A percentile compares a stretch with the other conserved stretches of the same genome.
phyloP scores from a whole-genome alignment of 2,113 vertebrate species.

The Nematolebias whitei region DNA sequence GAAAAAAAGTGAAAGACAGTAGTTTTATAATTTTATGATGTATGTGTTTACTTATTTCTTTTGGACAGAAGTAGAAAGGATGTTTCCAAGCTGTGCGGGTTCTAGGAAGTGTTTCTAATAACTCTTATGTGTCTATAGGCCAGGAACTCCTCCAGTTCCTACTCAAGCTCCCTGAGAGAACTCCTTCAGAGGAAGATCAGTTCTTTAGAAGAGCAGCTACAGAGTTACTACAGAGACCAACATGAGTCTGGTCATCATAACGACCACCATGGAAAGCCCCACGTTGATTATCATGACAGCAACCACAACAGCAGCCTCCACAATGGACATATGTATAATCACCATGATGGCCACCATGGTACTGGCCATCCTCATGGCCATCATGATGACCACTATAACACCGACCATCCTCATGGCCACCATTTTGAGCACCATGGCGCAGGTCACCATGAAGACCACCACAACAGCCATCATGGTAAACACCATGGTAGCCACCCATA shows the following conservation, averaged over 20 bases:
- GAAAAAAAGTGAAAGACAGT: too few species aligned
- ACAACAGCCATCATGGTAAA: not conserved
- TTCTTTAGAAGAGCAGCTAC: slow-evolving; percentile 83
- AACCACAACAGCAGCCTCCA: slow-evolving; percentile 9
- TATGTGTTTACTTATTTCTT: too few species aligned
- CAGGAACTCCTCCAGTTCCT: slow-evolving; percentile 82
- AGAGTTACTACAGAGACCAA: slow-evolving; percentile 67
- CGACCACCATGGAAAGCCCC: slow-evolving; percentile 26
- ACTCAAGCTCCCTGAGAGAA: slow-evolving; percentile 81
- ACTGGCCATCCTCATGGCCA: not conserved
- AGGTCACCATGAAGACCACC: not conserved
- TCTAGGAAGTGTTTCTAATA: not conserved
- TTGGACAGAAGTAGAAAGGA: too few species aligned
- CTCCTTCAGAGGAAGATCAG: slow-evolving; percentile 83
- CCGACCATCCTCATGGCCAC: slow-evolving; percentile 14
- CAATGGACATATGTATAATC: slow-evolving; percentile 15
- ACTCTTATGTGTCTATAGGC: slow-evolving; percentile 52
- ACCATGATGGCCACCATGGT: not conserved
- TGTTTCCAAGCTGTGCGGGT: not conserved
- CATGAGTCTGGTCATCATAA: slow-evolving; percentile 39
- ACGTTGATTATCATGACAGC: slow-evolving; percentile 21
- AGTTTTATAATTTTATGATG: too few species aligned
- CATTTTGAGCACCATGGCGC: slow-evolving; percentile 15
- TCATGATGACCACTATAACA: not conserved
- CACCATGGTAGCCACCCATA: not conserved